Evolutionary conservation across 2,113 vertebrate genomes (phyloP), one percentile per base, ranked within the genome.

Genomic region (Phyllopteryx taeniolatus): DNA sequence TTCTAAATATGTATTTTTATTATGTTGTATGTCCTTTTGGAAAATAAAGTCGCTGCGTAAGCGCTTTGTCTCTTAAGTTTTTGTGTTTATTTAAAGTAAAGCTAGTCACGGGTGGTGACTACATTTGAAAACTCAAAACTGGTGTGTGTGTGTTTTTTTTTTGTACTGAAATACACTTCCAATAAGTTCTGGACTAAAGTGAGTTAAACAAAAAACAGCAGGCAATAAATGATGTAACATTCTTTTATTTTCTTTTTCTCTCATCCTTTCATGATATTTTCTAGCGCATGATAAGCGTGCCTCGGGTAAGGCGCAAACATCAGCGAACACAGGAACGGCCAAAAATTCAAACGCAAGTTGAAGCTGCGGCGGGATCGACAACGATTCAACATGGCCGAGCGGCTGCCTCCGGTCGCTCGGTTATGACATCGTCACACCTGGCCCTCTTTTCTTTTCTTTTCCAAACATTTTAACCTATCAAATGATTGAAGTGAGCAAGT

Each of bases 271-370:
- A 47, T 46, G 63, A 46, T 66, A 66, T 35, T 15, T 66, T 66
- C 64, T 47, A 66, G 13, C 47, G 27, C 64, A 47, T 66, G 64
- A 47, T 66, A 44, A 46, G 35, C 15, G 44, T 66, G 64, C 47
- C 44, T 4, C n/a, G 27, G 22, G 14, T 31, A 47, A 46, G 42
- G 43, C 22, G 22, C n/a, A 31, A 66, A 43, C 35, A 63, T 63
- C 20, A 63, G 61, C 61, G 43, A 63, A 63, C 35, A n/a, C 20
- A 11, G 20, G 49, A 19, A 51, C 49, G 49, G 4, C 12, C 1
- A 63, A 63, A 10, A 44, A 43, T 22, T 0, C 22, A 65, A 65
- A 5, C 22, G 22, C 17, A 22, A 63, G 56, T 59, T 3, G 11
- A 31, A 11, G 33, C 19, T 8, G 20, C 6, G 61, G n/a, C 31